Percentiles rank a stretch among this genome's conserved stretches.
These are phyloP conservation scores for Dermochelys coriacea DNA, from an alignment of 2,797 vertebrate genomes.

Conservation along the genomic window DNA sequence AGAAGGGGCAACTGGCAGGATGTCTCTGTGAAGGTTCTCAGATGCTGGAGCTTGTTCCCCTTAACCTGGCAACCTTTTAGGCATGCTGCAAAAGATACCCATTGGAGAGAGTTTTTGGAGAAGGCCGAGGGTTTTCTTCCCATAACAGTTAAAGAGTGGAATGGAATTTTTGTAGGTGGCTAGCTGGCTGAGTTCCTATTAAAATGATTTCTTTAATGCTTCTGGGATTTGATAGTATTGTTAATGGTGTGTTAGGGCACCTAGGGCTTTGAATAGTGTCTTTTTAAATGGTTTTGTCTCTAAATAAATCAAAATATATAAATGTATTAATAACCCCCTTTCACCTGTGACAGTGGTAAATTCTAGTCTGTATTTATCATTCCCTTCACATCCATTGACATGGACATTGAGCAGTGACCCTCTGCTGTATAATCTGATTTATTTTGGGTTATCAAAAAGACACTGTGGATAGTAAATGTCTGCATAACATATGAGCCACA, in stretches of 20 bases:
- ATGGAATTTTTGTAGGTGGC: background rate
- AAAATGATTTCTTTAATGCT: background rate
- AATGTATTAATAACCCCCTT: constrained; percentile 16
- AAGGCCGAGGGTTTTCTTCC: background rate
- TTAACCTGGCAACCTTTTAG: background rate
- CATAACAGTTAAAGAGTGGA: background rate
- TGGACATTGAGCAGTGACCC: constrained; percentile 69
- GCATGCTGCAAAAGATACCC: background rate
- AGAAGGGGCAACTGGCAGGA: background rate
- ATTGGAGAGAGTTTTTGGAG: background rate
- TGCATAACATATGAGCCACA: constrained; percentile 71
- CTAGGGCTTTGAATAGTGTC: background rate
- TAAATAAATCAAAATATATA: constrained; percentile 1
- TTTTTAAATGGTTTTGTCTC: background rate
- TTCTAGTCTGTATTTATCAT: constrained; percentile 63
- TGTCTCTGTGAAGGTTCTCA: background rate
- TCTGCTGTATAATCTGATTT: constrained; percentile 59
- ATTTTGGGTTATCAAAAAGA: constrained; percentile 70
- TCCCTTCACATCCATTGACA: constrained; percentile 66
- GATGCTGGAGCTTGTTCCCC: background rate
- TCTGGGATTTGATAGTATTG: background rate
- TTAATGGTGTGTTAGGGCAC: background rate
- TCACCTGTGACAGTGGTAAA: constrained; percentile 59
- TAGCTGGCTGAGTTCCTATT: background rate
- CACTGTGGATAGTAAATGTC: constrained; percentile 57